phyloP scores from a whole-genome alignment of 2,113 vertebrate genomes.

The Harpagus bidentatus region DNA sequence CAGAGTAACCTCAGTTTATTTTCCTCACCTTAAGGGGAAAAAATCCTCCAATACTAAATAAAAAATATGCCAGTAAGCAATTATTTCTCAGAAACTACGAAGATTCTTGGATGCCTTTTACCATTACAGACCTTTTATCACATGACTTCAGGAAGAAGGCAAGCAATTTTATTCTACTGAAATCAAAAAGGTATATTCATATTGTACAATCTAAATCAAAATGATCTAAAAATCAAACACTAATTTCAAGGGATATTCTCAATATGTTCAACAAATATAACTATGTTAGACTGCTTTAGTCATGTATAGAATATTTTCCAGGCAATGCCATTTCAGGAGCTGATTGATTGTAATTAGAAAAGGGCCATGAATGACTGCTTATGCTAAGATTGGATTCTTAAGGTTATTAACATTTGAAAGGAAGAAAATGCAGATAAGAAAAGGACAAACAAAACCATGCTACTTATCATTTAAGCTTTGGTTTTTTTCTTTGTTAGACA shows the following conservation, averaged over 20 bases:
- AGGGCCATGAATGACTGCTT: neutral
- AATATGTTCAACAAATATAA: neutral
- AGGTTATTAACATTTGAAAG: conserved; percentile 8
- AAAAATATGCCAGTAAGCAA: neutral
- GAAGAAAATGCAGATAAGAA: neutral
- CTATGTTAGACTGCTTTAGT: neutral
- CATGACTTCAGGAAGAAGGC: neutral
- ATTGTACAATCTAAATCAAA: neutral
- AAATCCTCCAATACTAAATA: neutral
- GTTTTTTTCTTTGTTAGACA: neutral
- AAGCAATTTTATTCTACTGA: neutral
- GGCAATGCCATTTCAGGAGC: neutral
- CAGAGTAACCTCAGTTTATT: neutral
- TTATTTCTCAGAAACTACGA: neutral
- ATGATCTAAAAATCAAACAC: neutral
- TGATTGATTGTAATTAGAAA: neutral
- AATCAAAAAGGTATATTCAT: neutral
- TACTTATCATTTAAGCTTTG: neutral
- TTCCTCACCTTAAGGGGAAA: neutral
- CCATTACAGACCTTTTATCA: neutral
- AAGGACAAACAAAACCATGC: neutral
- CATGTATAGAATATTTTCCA: neutral
- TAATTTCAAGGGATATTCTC: neutral
- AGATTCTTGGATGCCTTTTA: neutral
- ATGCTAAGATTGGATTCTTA: neutral